These are phyloP conservation scores for Drosophila miranda DNA, from an alignment of 1,140 invertebrate species.

Conservation along the genomic window DNA sequence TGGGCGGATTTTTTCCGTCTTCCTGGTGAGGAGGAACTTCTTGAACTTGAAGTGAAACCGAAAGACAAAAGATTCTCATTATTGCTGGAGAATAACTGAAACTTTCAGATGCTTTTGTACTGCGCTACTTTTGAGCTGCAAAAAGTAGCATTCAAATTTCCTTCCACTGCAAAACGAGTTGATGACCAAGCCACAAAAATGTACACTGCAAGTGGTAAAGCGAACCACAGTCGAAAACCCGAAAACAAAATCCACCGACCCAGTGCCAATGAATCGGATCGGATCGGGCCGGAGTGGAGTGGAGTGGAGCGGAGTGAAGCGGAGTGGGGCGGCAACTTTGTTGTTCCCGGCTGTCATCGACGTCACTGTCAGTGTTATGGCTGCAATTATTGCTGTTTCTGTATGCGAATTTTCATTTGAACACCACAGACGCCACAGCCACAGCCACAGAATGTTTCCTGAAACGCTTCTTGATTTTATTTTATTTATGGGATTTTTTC, in stretches of 20 bases:
- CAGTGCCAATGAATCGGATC: constrained; percentile 59
- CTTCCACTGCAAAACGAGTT: constrained; percentile 57
- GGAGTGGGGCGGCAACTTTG: constrained; percentile 43
- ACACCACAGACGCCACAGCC: constrained; percentile 24
- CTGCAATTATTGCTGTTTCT: constrained; percentile 75
- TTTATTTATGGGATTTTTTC: too few species aligned
- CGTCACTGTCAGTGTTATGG: constrained; percentile 66
- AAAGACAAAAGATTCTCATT: constrained; percentile 31
- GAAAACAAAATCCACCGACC: constrained; percentile 36
- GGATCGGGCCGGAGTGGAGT: not conserved
- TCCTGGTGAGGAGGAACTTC: constrained; percentile 16
- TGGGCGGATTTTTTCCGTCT: constrained; percentile 42
- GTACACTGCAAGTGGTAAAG: constrained; percentile 60
- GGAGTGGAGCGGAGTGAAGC: not conserved
- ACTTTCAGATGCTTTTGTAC: constrained; percentile 25
- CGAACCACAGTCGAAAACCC: constrained; percentile 31
- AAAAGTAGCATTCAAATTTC: not conserved
- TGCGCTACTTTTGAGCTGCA: constrained; percentile 45
- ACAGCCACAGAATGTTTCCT: constrained; percentile 29
- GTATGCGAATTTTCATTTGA: constrained; percentile 71
- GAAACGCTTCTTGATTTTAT: constrained; percentile 14
- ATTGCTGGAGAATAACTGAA: constrained; percentile 24
- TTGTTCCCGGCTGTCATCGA: constrained; percentile 53
- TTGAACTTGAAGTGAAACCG: constrained; percentile 45
- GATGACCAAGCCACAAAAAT: constrained; percentile 69